Conservation (phyloP, 2,888 invertebrate genomes). For the Amaurobius ferox region DNA sequence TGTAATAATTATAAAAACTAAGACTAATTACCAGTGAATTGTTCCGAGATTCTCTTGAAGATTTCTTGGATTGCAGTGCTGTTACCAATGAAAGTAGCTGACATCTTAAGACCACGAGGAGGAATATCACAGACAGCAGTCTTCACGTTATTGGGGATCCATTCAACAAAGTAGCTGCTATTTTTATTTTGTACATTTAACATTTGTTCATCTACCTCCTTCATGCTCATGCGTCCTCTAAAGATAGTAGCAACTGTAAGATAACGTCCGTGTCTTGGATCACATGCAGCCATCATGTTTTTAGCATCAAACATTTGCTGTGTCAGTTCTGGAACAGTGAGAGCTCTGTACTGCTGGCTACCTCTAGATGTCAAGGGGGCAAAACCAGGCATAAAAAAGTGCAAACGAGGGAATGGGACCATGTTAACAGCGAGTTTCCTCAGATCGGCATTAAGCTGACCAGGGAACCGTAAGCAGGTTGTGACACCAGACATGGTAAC, state of each 20-base stretch:
- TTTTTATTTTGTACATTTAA: constrained; percentile 81
- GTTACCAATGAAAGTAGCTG: constrained; percentile 80
- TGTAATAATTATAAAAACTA: background rate
- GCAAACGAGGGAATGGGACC: constrained; percentile 94
- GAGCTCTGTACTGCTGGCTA: constrained; percentile 76
- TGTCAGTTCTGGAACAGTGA: constrained; percentile 78
- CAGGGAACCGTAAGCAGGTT: constrained; percentile 93
- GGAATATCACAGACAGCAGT: constrained; percentile 81
- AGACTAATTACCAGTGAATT: constrained; percentile 77
- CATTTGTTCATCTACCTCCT: constrained; percentile 81
- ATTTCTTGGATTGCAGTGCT: constrained; percentile 79
- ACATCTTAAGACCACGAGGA: constrained; percentile 80
- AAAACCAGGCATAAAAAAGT: constrained; percentile 75
- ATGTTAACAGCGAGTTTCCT: constrained; percentile 95
- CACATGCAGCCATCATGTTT: constrained; percentile 81
- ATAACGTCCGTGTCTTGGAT: constrained; percentile 80
- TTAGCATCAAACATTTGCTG: constrained; percentile 80
- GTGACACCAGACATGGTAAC: constrained; percentile 91
- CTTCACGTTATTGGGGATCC: constrained; percentile 80
- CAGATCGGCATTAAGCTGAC: constrained; percentile 94
- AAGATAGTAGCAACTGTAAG: constrained; percentile 80
- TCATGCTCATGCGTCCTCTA: constrained; percentile 81
- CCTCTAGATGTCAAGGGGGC: constrained; percentile 74
- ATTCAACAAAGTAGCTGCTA: constrained; percentile 80
- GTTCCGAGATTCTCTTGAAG: constrained; percentile 79